Evolutionary conservation across 2,888 invertebrate genomes (phyloP).

Genomic region (Scaptomyza caliginosa): DNA sequence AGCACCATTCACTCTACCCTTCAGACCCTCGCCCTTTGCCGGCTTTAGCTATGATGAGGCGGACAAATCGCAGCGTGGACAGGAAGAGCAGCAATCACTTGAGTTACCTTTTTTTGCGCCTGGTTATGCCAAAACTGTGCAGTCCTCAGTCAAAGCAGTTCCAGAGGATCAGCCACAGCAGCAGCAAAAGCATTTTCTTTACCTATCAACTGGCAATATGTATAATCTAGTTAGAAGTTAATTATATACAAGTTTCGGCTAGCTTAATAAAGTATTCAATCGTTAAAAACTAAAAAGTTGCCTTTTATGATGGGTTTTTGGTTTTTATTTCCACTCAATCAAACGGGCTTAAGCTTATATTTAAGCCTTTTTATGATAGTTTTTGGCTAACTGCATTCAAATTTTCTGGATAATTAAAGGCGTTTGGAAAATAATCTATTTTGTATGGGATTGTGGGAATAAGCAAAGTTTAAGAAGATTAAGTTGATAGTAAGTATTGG

Average conservation of each 20-base stretch:
- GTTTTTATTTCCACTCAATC: too few species aligned
- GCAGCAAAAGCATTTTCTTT: slow-evolving; percentile 22
- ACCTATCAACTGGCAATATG: slow-evolving; percentile 54
- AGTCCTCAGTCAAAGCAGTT: slow-evolving; percentile 1
- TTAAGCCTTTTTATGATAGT: too few species aligned
- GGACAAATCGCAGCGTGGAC: background rate
- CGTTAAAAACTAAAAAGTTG: too few species aligned
- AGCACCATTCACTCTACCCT: slow-evolving; percentile 56
- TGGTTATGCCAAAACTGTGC: slow-evolving; percentile 29
- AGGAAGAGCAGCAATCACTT: background rate
- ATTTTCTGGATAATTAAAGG: too few species aligned
- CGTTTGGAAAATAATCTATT: too few species aligned
- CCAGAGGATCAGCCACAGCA: slow-evolving; percentile 23
- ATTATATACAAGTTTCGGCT: background rate
- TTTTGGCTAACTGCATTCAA: too few species aligned
- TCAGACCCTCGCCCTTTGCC: slow-evolving; percentile 71
- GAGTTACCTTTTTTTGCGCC: slow-evolving; percentile 47
- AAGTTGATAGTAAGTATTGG: too few species aligned
- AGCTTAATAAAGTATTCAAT: too few species aligned
- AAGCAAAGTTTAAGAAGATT: too few species aligned
- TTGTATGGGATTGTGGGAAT: too few species aligned
- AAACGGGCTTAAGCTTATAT: too few species aligned
- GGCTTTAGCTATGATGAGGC: slow-evolving; percentile 59
- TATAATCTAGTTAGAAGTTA: slow-evolving; percentile 59
- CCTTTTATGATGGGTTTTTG: too few species aligned